Evolutionary conservation across 1,140 invertebrate genomes (phyloP).

Genomic region (Varroa destructor): DNA sequence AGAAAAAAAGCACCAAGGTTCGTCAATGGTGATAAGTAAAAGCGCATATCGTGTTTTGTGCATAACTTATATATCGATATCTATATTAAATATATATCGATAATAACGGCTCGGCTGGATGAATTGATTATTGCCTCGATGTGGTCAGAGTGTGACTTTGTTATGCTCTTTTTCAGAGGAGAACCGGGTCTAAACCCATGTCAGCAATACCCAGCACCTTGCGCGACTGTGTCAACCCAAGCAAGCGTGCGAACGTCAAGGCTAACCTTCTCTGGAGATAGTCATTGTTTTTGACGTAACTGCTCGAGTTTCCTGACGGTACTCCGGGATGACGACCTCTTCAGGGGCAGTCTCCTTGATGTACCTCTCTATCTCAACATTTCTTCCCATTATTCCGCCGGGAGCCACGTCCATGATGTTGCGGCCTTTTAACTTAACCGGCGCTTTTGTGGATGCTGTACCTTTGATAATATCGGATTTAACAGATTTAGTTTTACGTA

Average conservation of each 20-base stretch:
- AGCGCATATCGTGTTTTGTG: too few relatives aligned
- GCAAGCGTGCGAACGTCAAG: conserved; percentile 14
- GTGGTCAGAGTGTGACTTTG: too few relatives aligned
- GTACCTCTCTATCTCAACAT: conserved; percentile 20
- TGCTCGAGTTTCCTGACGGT: conserved; percentile 26
- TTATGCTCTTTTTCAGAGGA: too few relatives aligned
- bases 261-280: conserved; percentile 27
- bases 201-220: too few relatives aligned
- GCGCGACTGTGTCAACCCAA: not conserved
- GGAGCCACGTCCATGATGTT: conserved; percentile 7
- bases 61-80: too few relatives aligned
- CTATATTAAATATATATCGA: too few relatives aligned
- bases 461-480: not conserved
- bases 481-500: not conserved
- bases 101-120: too few relatives aligned
- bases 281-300: conserved; percentile 19
- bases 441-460: not conserved
- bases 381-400: conserved; percentile 20
- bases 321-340: conserved; percentile 25
- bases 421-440: not conserved
- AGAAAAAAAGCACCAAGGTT: too few relatives aligned
- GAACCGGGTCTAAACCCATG: too few relatives aligned
- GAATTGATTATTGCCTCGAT: too few relatives aligned
- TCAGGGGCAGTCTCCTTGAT: conserved; percentile 22
- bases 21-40: too few relatives aligned